Evolutionary conservation across 2,113 vertebrate genomes (phyloP).

Genomic region (Sceloporus tristichus): DNA sequence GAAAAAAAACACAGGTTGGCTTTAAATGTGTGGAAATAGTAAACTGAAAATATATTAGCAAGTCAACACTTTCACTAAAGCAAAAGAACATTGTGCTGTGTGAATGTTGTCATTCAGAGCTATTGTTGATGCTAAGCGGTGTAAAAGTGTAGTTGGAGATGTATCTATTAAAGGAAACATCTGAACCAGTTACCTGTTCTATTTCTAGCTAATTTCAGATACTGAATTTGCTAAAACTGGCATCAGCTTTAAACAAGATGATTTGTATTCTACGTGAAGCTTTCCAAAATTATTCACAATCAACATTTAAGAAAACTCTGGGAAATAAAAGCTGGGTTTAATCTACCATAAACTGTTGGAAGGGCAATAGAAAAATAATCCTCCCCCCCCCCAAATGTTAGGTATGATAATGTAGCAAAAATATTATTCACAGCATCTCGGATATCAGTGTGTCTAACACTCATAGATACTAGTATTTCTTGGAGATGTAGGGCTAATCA

Average conservation of each 20-base stretch:
- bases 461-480: not conserved
- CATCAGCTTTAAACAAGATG: conserved; percentile 1
- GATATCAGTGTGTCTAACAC: not conserved
- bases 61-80: not conserved
- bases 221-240: not conserved
- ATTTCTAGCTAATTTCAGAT: not conserved
- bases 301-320: not conserved
- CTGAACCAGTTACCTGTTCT: not conserved
- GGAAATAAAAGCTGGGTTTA: not conserved
- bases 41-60: not conserved
- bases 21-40: conserved; percentile 11
- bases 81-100: not conserved
- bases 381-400: not conserved
- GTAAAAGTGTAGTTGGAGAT: not conserved
- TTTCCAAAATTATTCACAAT: not conserved
- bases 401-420: not conserved
- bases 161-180: conserved; percentile 1
- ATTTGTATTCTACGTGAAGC: not conserved
- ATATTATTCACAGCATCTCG: too few relatives aligned
- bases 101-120: not conserved
- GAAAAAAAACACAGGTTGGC: not conserved
- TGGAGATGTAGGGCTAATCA: not conserved
- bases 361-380: not conserved
- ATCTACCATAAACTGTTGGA: not conserved
- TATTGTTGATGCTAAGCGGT: not conserved